A percentile compares a stretch with the other conserved stretches of the same genome.
These are phyloP conservation scores for Stictocephala bisonia DNA, from an alignment of 2,888 invertebrate genomes.

Conservation along the genomic window DNA sequence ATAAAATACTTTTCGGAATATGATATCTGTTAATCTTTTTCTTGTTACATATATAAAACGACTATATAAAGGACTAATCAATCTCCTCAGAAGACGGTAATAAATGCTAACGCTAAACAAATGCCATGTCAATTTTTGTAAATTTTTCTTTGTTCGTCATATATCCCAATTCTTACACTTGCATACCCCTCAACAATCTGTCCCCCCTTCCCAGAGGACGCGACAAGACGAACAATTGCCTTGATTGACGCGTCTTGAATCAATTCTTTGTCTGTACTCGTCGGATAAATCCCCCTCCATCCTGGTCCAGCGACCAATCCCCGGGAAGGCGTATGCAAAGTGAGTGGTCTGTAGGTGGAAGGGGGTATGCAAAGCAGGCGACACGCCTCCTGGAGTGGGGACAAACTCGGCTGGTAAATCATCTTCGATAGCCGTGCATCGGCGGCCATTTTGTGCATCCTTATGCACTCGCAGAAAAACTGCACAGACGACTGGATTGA, in stretches of 20 bases:
- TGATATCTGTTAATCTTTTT: too few species aligned
- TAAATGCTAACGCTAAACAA: too few species aligned
- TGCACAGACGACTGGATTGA: neutral
- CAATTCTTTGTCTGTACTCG: conserved; percentile 37
- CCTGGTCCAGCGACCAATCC: conserved; percentile 19
- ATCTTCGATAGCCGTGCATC: conserved; percentile 27
- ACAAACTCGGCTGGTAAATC: conserved; percentile 1
- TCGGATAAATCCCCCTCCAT: conserved; percentile 35
- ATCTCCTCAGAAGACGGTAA: too few species aligned
- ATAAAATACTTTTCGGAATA: too few species aligned
- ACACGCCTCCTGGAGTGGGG: conserved; percentile 31
- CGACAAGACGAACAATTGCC: conserved; percentile 34
- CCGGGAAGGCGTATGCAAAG: conserved; percentile 28
- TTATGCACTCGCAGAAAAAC: conserved; percentile 28
- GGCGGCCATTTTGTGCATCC: conserved; percentile 40
- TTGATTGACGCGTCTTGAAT: conserved; percentile 40
- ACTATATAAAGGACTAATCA: too few species aligned
- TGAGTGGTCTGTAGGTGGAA: conserved; percentile 1
- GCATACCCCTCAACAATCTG: neutral
- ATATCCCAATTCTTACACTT: conserved; percentile 25
- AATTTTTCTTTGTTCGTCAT: too few species aligned
- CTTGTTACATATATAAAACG: too few species aligned
- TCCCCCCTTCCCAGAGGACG: neutral
- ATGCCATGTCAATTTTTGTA: too few species aligned
- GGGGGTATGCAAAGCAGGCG: conserved; percentile 28